Percentiles rank a stretch among this genome's conserved stretches.
These are phyloP conservation scores for Sweltsa coloradensis DNA, from an alignment of 1,140 invertebrate genomes.

Conservation along the genomic window DNA sequence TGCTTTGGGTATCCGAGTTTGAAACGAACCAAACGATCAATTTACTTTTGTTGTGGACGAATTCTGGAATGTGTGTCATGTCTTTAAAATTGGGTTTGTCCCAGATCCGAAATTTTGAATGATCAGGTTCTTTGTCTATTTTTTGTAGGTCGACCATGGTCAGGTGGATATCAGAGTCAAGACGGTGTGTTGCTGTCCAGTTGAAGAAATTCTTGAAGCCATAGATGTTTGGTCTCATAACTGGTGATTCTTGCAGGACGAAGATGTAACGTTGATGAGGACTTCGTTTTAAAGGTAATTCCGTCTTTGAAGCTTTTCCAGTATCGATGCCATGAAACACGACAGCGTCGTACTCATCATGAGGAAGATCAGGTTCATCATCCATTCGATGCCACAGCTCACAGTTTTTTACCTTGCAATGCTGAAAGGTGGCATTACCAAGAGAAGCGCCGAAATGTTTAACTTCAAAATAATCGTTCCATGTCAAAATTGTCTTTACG, in stretches of 20 bases:
- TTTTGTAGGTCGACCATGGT: background rate
- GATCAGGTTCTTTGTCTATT: conserved; percentile 15
- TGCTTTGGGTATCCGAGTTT: conserved; percentile 33
- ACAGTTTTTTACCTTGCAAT: no score
- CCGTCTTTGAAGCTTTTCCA: conserved; percentile 22
- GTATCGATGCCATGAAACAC: conserved; percentile 26
- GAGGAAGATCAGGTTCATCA: background rate
- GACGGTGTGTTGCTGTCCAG: conserved; percentile 43
- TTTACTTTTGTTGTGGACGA: conserved; percentile 15
- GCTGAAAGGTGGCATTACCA: no score
- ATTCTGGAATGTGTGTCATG: background rate
- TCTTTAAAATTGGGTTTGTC: no score
- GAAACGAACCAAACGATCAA: conserved; percentile 36
- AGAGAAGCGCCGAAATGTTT: no score
- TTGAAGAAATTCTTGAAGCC: conserved; percentile 36
- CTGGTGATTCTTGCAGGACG: conserved; percentile 34
- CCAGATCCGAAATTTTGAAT: no score
- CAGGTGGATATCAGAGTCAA: conserved; percentile 36
- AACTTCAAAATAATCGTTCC: no score
- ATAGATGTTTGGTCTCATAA: conserved; percentile 21
- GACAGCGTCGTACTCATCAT: conserved; percentile 29
- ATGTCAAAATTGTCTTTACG: no score
- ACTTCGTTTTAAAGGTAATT: conserved; percentile 26
- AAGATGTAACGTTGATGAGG: conserved; percentile 34
- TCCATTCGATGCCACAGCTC: no score